Evolutionary conservation across 2,797 vertebrate species (phyloP), one percentile per base, ranked within the genome.

Genomic region (Sylvia borin): DNA sequence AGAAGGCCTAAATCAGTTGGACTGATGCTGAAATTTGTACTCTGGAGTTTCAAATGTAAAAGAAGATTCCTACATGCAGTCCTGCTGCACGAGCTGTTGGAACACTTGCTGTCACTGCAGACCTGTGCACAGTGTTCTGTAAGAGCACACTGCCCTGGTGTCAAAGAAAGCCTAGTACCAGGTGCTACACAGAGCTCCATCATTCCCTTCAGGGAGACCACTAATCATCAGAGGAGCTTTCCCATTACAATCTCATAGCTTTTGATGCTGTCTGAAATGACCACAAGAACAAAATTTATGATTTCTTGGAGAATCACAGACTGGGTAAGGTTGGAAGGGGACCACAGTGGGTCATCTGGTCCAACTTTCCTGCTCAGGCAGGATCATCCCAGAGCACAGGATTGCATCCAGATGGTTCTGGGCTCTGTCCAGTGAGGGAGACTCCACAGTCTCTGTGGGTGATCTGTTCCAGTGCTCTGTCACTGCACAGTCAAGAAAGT

Each of bases 11-110:
- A 57, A 50, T 57, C 36, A 32, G 43, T 32, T 6, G 4, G 31
- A 54, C 11, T 43, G 42, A 61, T 11, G 25, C 54, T 61, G 45
- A 74, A 55, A 79, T 53, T 54, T 55, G 2, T 73, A 79, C 13
- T 26, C 2, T 0, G n/a, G 32, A 20, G 18, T 10, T 64, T 57
- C 16, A 27, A 29, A 11, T 0, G 15, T n/a, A 55, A 29, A 83
- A 77, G 25, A 6, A 77, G 42, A 36, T 84, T 81, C 31, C 6
- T 11, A 8, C 38, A 55, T 4, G 6, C 51, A 85, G 21, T 20
- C 24, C 45, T 45, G n/a, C 53, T 42, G 26, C 27, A 12, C 1
- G 1, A 5, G 8, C 58, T 58, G 14, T 36, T 0, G 0, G 65
- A 31, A 57, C 8, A 43, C 38, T 31, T 61, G 32, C 16, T 43